Conservation (phyloP, 1,140 invertebrate genomes). For the Drosophila triauraria region DNA sequence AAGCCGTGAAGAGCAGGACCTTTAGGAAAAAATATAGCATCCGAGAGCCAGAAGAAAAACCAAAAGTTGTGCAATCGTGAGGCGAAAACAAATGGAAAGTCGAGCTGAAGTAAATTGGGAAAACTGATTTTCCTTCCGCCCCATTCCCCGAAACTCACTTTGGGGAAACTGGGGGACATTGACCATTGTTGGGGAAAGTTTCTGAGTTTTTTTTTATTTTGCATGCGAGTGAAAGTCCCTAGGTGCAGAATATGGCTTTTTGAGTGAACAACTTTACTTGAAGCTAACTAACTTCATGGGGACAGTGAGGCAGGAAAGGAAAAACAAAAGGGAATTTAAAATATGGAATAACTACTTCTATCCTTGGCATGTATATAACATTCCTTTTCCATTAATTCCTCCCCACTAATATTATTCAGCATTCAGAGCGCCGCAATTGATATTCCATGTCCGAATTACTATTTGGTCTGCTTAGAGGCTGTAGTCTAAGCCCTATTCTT, state of each 20-base stretch:
- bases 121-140: constrained; percentile 30
- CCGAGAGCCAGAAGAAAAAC: constrained; percentile 29
- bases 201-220: constrained; percentile 29
- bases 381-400: not conserved
- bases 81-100: constrained; percentile 51
- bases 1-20: constrained; percentile 60
- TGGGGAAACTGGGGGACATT: constrained; percentile 36
- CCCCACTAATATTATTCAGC: too few species aligned
- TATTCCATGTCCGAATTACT: constrained; percentile 27
- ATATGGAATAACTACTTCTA: not conserved
- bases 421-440: constrained; percentile 1
- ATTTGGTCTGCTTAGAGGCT: not conserved
- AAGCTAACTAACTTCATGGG: constrained; percentile 9
- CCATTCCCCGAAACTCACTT: not conserved
- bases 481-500: constrained; percentile 3
- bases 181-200: constrained; percentile 59
- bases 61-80: constrained; percentile 51
- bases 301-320: constrained; percentile 2
- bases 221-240: constrained; percentile 14
- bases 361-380: not conserved
- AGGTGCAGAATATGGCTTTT: constrained; percentile 61
- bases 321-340: constrained; percentile 2
- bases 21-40: constrained; percentile 37
- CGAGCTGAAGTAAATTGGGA: constrained; percentile 39
- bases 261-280: constrained; percentile 69